These are phyloP conservation scores for Nymphalis c-album DNA, from an alignment of 2,888 invertebrate species.

Conservation along the genomic window DNA sequence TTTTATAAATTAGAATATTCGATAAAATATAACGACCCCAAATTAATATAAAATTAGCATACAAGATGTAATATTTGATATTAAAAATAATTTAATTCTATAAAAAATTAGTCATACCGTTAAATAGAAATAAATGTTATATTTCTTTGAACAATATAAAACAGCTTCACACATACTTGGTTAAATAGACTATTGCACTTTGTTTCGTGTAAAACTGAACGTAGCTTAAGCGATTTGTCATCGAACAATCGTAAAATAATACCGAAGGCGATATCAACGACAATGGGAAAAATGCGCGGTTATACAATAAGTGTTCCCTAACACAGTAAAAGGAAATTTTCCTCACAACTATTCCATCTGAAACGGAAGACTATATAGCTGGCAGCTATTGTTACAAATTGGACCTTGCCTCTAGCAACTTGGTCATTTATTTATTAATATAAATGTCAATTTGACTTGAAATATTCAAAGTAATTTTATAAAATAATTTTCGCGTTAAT, in stretches of 20 bases:
- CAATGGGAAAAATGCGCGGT: conserved; percentile 68
- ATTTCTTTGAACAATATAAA: no score
- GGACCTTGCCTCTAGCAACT: conserved; percentile 1
- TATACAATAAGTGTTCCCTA: conserved; percentile 75
- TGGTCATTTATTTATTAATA: neutral
- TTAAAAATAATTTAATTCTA: no score
- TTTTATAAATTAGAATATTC: no score
- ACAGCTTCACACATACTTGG: no score
- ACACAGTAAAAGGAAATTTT: conserved; percentile 70
- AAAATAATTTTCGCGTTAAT: no score
- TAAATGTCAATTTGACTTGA: no score
- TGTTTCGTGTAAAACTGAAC: conserved; percentile 56
- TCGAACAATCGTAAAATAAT: conserved; percentile 66
- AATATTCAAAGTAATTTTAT: no score
- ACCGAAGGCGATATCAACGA: conserved; percentile 57
- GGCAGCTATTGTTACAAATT: conserved; percentile 3
- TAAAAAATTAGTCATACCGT: no score
- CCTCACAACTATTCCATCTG: conserved; percentile 35
- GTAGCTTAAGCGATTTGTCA: conserved; percentile 71
- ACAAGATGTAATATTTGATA: no score
- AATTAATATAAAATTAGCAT: no score
- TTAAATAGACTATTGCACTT: conserved; percentile 12
- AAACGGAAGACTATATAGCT: conserved; percentile 27
- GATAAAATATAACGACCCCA: no score
- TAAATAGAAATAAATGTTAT: no score